Evolutionary conservation across 2,888 invertebrate species (phyloP), one percentile per base, ranked within the genome.

Genomic region (Noctuana brunneofusca): DNA sequence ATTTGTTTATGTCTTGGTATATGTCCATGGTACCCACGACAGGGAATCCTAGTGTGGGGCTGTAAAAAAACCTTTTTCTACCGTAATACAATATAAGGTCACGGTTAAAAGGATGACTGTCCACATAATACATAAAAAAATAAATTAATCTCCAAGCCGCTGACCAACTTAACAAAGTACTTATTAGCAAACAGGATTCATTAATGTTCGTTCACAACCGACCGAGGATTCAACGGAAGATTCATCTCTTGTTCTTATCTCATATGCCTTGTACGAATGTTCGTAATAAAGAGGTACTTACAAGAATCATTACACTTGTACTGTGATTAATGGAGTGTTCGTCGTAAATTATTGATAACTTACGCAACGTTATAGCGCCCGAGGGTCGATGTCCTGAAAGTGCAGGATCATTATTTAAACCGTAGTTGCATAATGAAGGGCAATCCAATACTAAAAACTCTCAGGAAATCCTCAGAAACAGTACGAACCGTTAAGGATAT

Each of bases 281-380:
- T 14, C 8, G 14, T 58, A 38, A 58, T 58, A 38, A 38, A 58
- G 30, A 52, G 48, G 43, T 50, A n/a, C 58, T 52, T 43, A 38
- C 58, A 30, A 58, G 41, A 59, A 43, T 43, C 52, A 53, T 59
- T 59, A 52, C 52, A 27, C 41, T 24, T 41, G 20, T 14, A 30
- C 49, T 24, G n/a, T 58, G 38, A 58, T 38, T 30, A 41, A 58
- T 58, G 18, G 38, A 24, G 41, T 41, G 41, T 58, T n/a, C n/a
- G 16, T 52, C 41, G 27, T 30, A 24, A 59, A 53, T 43, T 43
- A 59, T 59, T 52, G 41, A 59, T 52, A 14, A 59, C 43, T 59
- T 59, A 59, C 52, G 43, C 52, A 30, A 52, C 43, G 14, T 35
- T 32, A 24, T 14, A 24, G 14, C 41, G 38, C 16, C 14, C 5